These are phyloP conservation scores for Blomia tropicalis DNA, from an alignment of 2,888 invertebrate species.

Conservation along the genomic window DNA sequence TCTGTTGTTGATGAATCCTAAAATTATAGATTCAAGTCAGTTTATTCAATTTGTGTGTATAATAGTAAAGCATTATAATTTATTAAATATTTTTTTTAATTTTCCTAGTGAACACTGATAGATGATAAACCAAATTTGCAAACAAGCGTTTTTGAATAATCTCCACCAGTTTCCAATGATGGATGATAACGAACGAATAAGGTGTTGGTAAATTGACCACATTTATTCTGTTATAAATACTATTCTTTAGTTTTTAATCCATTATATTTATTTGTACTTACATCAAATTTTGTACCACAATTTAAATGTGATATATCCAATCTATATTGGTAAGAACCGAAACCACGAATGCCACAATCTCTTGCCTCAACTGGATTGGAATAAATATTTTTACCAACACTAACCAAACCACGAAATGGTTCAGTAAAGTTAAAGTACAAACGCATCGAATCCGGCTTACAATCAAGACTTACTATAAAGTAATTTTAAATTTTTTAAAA, in stretches of 20 bases:
- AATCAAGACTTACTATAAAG: slow-evolving; percentile 34
- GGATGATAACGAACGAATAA: slow-evolving; percentile 65
- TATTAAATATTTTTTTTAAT: not conserved
- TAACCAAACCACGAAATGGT: slow-evolving; percentile 74
- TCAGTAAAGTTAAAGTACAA: slow-evolving; percentile 75
- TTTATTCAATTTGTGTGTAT: too few relatives aligned
- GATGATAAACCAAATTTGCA: slow-evolving; percentile 39
- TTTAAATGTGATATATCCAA: slow-evolving; percentile 65
- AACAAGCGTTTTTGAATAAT: slow-evolving; percentile 82
- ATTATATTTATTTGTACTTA: too few relatives aligned
- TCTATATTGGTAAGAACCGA: slow-evolving; percentile 59
- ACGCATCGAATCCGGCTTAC: slow-evolving; percentile 74
- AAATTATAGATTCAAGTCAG: too few relatives aligned
- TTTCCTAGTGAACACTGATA: slow-evolving; percentile 15
- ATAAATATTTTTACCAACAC: slow-evolving; percentile 57
- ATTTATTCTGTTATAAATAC: not conserved
- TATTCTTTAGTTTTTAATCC: not conserved
- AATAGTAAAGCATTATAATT: not conserved
- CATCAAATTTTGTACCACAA: slow-evolving; percentile 53
- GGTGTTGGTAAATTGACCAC: slow-evolving; percentile 28
- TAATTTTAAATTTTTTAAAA: not conserved
- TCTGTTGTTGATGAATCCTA: too few relatives aligned
- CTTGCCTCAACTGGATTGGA: not conserved
- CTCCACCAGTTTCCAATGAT: slow-evolving; percentile 78
- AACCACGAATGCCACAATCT: slow-evolving; percentile 66